These are phyloP conservation scores for Phania funesta DNA, from an alignment of 2,888 invertebrate genomes.

Conservation along the genomic window DNA sequence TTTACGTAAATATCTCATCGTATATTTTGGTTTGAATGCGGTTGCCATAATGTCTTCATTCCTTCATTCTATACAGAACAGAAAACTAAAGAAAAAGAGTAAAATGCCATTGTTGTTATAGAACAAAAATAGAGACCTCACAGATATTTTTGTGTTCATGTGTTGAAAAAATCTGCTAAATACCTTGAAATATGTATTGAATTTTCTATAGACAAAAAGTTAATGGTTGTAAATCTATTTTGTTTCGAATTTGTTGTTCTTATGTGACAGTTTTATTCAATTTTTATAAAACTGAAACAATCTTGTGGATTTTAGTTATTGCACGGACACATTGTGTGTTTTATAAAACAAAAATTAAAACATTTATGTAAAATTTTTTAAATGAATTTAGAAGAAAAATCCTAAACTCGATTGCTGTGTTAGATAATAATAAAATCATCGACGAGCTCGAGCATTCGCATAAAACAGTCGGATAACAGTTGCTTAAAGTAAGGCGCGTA, in stretches of 20 bases:
- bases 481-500: too few species aligned
- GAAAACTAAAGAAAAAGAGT: conserved; percentile 37
- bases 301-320: conserved; percentile 20
- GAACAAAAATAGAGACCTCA: conserved; percentile 47
- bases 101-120: conserved; percentile 16
- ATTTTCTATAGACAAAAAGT: conserved; percentile 9
- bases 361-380: conserved; percentile 14
- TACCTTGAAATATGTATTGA: conserved; percentile 59
- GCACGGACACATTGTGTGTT: conserved; percentile 35
- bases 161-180: conserved; percentile 57
- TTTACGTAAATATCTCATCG: conserved; percentile 64
- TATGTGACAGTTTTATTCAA: conserved; percentile 53
- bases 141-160: conserved; percentile 35
- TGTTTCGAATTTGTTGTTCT: not conserved
- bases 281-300: conserved; percentile 22
- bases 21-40: conserved; percentile 78
- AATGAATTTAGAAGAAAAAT: not conserved
- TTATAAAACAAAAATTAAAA: not conserved
- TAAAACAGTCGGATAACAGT: too few species aligned
- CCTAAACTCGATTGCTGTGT: too few species aligned
- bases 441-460: too few species aligned
- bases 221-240: conserved; percentile 48
- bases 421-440: too few species aligned
- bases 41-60: conserved; percentile 77
- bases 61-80: conserved; percentile 9